Evolutionary conservation across 2,113 vertebrate species (phyloP).

Genomic region (Guaruba guarouba): DNA sequence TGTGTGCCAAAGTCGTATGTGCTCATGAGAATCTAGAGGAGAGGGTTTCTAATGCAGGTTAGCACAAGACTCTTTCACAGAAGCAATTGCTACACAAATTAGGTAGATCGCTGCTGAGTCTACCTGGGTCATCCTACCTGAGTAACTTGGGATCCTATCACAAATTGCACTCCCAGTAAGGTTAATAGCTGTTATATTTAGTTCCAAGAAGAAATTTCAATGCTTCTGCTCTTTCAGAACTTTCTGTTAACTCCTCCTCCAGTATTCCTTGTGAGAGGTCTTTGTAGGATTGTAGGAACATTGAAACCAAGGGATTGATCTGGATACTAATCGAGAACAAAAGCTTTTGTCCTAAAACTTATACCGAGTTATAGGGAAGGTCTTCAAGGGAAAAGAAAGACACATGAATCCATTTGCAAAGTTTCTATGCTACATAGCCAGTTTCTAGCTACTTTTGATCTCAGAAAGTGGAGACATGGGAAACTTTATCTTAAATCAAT

Average conservation of each 20-base stretch:
- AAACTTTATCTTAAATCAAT: not conserved
- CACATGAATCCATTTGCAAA: not conserved
- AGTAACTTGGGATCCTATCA: not conserved
- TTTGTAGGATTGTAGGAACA: not conserved
- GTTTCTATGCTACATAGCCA: not conserved
- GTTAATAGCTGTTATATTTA: not conserved
- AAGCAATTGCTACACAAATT: not conserved
- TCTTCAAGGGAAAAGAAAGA: not conserved
- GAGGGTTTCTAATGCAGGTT: not conserved
- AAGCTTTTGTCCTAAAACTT: not conserved
- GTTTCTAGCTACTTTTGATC: not conserved
- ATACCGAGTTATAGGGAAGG: not conserved
- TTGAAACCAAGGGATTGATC: not conserved
- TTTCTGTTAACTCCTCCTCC: not conserved
- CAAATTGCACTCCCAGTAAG: not conserved
- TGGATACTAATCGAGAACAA: not conserved
- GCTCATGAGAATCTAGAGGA: not conserved
- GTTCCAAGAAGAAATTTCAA: not conserved
- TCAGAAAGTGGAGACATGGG: not conserved
- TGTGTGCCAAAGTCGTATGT: not conserved
- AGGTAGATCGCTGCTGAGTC: not conserved
- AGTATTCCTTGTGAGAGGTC: not conserved
- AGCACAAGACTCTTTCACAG: not conserved
- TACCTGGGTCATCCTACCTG: not conserved
- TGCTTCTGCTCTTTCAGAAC: not conserved